Evolutionary conservation across 2,888 invertebrate species (phyloP).

Genomic region (Ectemnius continuus): DNA sequence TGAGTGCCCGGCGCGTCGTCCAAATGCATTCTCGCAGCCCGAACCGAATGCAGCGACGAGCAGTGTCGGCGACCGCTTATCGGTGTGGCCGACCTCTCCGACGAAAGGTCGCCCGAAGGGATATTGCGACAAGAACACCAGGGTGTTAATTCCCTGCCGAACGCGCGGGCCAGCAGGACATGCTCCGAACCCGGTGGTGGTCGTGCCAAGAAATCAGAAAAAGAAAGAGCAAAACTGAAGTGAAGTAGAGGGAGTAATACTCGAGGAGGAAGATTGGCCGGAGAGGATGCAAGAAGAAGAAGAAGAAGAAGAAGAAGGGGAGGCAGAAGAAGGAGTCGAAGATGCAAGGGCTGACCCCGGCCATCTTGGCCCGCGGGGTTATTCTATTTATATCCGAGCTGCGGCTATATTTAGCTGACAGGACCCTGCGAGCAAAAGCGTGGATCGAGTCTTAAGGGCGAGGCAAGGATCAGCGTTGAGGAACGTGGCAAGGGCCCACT

Average conservation of each 20-base stretch:
- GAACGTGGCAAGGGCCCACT: conserved; percentile 25
- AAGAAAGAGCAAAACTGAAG: conserved; percentile 1
- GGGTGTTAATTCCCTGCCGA: conserved; percentile 39
- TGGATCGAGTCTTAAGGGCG: conserved; percentile 54
- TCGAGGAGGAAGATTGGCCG: conserved; percentile 36
- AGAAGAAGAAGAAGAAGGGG: conserved; percentile 28
- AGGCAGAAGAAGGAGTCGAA: conserved; percentile 41
- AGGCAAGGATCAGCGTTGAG: conserved; percentile 40
- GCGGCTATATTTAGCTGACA: conserved; percentile 72
- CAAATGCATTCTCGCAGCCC: conserved; percentile 17
- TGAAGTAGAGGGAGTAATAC: conserved; percentile 31
- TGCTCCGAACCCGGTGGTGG: conserved; percentile 31
- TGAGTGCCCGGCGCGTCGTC: background rate
- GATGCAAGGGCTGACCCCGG: conserved; percentile 56
- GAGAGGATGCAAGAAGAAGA: conserved; percentile 20
- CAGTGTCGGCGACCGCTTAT: conserved; percentile 59
- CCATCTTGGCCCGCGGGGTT: conserved; percentile 67
- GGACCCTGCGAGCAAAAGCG: conserved; percentile 57
- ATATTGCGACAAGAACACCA: conserved; percentile 23
- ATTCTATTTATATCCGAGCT: conserved; percentile 71
- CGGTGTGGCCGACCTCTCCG: conserved; percentile 55
- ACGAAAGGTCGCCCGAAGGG: conserved; percentile 43
- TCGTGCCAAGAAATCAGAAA: background rate
- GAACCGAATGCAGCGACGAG: conserved; percentile 9
- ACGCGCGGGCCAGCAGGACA: conserved; percentile 36